These are phyloP conservation scores for Asteroscopus sphinx DNA, from an alignment of 2,888 invertebrate species.

Conservation along the genomic window DNA sequence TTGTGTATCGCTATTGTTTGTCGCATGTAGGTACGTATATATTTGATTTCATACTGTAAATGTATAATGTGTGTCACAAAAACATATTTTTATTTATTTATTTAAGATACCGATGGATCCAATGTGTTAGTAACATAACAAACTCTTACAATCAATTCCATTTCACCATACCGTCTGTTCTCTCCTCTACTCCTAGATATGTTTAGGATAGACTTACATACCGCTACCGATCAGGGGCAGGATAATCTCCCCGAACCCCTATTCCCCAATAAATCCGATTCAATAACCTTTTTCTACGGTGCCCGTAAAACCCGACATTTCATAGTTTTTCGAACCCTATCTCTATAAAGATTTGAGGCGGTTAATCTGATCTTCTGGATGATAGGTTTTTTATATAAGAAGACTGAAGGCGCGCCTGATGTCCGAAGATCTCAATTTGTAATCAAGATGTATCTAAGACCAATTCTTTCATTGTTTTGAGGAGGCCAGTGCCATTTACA, in stretches of 20 bases:
- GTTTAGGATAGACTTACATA: constrained; percentile 38
- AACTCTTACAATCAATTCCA: constrained; percentile 17
- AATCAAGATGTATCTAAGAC: constrained; percentile 1
- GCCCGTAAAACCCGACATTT: constrained; percentile 60
- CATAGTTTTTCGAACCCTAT: constrained; percentile 64
- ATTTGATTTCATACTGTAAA: too few relatives aligned
- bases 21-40: too few relatives aligned
- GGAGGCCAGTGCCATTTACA: too few relatives aligned
- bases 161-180: constrained; percentile 12
- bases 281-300: constrained; percentile 61
- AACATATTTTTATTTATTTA: too few relatives aligned
- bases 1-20: too few relatives aligned
- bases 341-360: constrained; percentile 48
- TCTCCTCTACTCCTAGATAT: constrained; percentile 5
- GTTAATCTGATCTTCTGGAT: constrained; percentile 53
- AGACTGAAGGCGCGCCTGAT: constrained; percentile 19
- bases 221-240: constrained; percentile 49
- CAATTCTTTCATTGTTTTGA: too few relatives aligned
- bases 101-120: too few relatives aligned
- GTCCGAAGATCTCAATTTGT: not conserved
- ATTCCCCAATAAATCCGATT: constrained; percentile 64
- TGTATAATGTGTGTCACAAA: too few relatives aligned
- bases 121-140: too few relatives aligned
- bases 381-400: constrained; percentile 30
- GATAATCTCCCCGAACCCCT: constrained; percentile 55